Evolutionary conservation across 2,113 vertebrate species (phyloP).

Genomic region (Erythrocercus mccallii): DNA sequence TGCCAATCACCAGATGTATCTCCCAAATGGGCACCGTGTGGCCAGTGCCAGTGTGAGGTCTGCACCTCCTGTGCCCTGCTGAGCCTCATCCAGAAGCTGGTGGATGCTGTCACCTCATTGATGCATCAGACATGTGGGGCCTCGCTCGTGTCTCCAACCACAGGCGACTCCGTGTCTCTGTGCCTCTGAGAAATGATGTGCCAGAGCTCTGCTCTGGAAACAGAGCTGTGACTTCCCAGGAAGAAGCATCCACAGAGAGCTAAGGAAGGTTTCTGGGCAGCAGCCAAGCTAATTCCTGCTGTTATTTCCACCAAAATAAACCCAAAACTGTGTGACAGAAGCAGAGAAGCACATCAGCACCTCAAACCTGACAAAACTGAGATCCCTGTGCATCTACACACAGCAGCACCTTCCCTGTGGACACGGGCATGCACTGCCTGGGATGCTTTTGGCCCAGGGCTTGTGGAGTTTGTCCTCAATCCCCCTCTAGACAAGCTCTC

Average conservation of each 20-base stretch:
- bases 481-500: neutral
- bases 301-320: neutral
- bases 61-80: neutral
- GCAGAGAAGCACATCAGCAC: neutral
- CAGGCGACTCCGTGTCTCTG: neutral
- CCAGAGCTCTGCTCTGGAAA: neutral
- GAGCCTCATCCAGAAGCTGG: neutral
- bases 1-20: neutral
- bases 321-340: neutral
- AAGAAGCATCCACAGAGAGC: neutral
- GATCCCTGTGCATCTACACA: neutral
- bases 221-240: neutral
- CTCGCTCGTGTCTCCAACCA: neutral
- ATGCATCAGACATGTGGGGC: neutral
- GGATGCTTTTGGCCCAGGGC: neutral
- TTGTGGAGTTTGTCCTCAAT: conserved; percentile 42
- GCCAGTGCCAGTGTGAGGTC: neutral
- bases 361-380: accelerated
- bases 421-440: accelerated
- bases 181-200: neutral
- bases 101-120: neutral
- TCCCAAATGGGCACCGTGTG: accelerated
- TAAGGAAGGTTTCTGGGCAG: neutral
- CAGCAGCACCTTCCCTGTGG: neutral
- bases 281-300: neutral